Base-by-base conservation (phyloP, 2,888 invertebrate genomes). In the Stenoptilia bipunctidactyla region DNA sequence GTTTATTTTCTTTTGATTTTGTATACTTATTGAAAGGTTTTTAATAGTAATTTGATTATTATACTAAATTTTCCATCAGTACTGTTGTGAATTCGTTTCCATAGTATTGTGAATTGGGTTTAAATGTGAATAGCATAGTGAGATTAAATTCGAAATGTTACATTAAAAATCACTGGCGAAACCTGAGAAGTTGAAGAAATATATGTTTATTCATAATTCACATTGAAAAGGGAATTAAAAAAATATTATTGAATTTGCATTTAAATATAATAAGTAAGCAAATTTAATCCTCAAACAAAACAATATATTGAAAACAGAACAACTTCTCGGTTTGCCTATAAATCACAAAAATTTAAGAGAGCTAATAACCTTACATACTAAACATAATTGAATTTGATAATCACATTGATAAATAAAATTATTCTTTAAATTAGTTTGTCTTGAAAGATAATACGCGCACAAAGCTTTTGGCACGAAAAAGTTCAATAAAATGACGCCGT, bases 381-480 rank as follows among this genome's bases (percentile, higher is more conserved):
- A 9, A 9, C 3, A 30, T 30, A 30, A 12, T n/a, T 30, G 30
- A 30, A n/a, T 8, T 9, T 30, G 3, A 8, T 30, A 9, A 12
- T n/a, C 12, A 30, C 9, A 30, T 30, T n/a, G 10, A 9, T 3
- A 9, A 30, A 12, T 30, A 8, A 8, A 30, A 30, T 12, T 30
- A n/a, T 30, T 30, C 20, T 5, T 20, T 8, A 20, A 8, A 8
- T 20, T 20, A 20, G 20, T 20, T 5, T 20, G 20, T 20, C 20
- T 8, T 20, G 3, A 20, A 20, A 20, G 20, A 30, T 30, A 30
- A 30, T 3, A n/a, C 30, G 30, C 30, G 30, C 30, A 30, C 30
- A 12, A 12, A n/a, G 12, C 10, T 30, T 52, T 64, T 66, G 69
- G 66, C 69, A 67, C 66, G 49, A 61, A 50, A 51, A 53, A 58